These are phyloP conservation scores for Palythoa grandiflora DNA, from an alignment of 92 coral and sea anemone species.

Conservation along the genomic window DNA sequence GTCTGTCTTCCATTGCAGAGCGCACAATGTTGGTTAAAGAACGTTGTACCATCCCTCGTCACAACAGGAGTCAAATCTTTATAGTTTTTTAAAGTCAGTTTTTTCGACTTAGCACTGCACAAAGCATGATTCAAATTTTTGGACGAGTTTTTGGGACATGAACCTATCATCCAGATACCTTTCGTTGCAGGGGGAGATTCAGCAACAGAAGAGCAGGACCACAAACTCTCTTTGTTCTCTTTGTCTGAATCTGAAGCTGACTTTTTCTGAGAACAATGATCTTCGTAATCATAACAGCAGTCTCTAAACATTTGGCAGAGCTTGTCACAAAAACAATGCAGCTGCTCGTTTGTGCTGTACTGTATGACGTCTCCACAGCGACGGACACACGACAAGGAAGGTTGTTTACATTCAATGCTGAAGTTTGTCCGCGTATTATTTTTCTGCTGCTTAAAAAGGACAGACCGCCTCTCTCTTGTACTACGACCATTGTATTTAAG, in stretches of 20 bases:
- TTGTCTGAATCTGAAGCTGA: no score
- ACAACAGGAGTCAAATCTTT: slow-evolving; percentile 19
- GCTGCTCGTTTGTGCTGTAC: not conserved
- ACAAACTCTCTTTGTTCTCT: not conserved
- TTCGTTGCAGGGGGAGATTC: not conserved
- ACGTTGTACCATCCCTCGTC: slow-evolving; percentile 8
- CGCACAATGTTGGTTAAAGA: slow-evolving; percentile 18
- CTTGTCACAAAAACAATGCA: slow-evolving; percentile 8
- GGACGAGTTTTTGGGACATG: not conserved
- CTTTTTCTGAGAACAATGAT: not conserved
- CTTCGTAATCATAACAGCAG: slow-evolving; percentile 3
- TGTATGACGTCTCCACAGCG: not conserved
- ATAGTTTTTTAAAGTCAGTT: not conserved
- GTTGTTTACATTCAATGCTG: not conserved
- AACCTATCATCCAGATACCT: slow-evolving; percentile 24
- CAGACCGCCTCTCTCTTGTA: slow-evolving; percentile 12
- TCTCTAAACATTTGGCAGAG: slow-evolving; percentile 6
- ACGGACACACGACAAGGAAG: not conserved
- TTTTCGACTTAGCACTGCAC: slow-evolving; percentile 12
- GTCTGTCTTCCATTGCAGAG: not conserved
- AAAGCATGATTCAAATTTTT: not conserved
- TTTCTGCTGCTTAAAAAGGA: not conserved
- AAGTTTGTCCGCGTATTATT: not conserved
- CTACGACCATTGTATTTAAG: no score
- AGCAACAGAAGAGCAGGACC: not conserved